A percentile compares a stretch with the other conserved stretches of the same genome.
Conservation (phyloP, 2,113 vertebrate genomes). For the Mormyrus lacerda region DNA sequence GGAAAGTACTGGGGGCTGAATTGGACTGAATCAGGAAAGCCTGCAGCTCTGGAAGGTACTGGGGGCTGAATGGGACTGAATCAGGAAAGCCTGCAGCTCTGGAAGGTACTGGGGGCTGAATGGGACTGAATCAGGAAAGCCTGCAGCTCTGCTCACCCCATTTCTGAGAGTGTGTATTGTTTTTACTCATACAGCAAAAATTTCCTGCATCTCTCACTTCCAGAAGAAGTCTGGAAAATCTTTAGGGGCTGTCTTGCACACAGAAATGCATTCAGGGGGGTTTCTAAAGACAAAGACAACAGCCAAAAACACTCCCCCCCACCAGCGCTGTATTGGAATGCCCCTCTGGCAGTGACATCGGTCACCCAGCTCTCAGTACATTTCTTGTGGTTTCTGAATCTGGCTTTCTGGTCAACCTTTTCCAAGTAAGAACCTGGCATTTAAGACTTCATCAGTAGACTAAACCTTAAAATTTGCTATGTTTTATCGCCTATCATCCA, state of each 20-base stretch:
- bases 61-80: neutral
- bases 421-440: neutral
- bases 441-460: neutral
- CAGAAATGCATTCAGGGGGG: conserved; percentile 25
- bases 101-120: neutral
- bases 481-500: neutral
- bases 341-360: conserved; percentile 25
- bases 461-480: neutral
- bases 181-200: neutral
- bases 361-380: neutral
- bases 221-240: neutral
- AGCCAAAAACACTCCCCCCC: conserved; percentile 8
- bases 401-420: conserved; percentile 25
- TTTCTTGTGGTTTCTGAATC: conserved; percentile 23
- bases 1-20: neutral
- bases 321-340: conserved; percentile 37
- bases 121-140: neutral
- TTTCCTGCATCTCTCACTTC: conserved; percentile 1
- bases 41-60: neutral
- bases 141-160: neutral
- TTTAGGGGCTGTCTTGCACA: neutral
- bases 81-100: neutral
- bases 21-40: neutral
- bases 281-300: conserved; percentile 30
- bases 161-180: neutral